A percentile compares a stretch with the other conserved stretches of the same genome.
phyloP scores from a whole-genome alignment of 2,888 invertebrate genomes.

The Melanophora roralis region DNA sequence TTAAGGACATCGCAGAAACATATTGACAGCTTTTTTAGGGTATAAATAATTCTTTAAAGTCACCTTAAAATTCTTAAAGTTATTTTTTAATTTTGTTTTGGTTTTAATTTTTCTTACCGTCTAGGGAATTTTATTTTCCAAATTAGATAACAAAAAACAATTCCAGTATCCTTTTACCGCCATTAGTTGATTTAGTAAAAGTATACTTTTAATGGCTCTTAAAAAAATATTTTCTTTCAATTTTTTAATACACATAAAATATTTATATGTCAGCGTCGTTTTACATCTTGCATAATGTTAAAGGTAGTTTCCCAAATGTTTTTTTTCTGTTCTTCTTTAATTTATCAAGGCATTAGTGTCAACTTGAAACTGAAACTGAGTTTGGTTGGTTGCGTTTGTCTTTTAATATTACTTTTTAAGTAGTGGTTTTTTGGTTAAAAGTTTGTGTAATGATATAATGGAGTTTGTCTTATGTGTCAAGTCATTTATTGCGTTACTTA shows the following conservation, averaged over 20 bases:
- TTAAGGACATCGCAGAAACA: not conserved
- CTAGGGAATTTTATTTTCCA: not conserved
- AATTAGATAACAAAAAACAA: not conserved
- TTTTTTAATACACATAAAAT: not conserved
- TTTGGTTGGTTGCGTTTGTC: not conserved
- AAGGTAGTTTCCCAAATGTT: not conserved
- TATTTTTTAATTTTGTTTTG: not conserved
- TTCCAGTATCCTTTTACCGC: not conserved
- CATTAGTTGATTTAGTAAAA: not conserved
- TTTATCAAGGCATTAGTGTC: slow-evolving; percentile 24
- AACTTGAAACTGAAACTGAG: not conserved
- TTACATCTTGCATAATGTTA: not conserved
- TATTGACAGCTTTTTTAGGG: not conserved
- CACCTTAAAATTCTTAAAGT: not conserved
- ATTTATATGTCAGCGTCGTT: not conserved
- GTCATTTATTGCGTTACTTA: not conserved
- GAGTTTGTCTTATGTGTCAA: slow-evolving; percentile 17
- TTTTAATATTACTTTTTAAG: not conserved
- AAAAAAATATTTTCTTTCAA: not conserved
- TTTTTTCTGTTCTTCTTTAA: not conserved
- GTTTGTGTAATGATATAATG: slow-evolving; percentile 1
- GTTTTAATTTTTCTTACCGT: slow-evolving; percentile 1
- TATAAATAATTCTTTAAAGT: not conserved
- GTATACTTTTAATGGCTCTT: not conserved
- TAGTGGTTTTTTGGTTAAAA: not conserved